Evolutionary conservation across 2,888 invertebrate genomes (phyloP), one percentile per base, ranked within the genome.

Genomic region (Drosophila anceps): DNA sequence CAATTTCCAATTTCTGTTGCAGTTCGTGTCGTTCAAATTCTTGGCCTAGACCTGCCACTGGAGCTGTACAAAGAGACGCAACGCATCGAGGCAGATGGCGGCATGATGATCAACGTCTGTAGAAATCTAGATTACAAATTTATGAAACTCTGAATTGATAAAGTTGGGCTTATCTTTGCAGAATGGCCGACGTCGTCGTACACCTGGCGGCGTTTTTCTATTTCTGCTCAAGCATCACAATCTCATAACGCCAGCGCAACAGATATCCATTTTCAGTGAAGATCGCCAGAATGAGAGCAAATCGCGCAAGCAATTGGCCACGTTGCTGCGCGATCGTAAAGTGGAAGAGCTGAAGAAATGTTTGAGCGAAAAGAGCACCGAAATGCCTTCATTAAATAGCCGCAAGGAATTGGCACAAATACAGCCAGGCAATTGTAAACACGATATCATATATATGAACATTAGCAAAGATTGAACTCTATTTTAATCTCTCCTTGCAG

Each of bases 181-280:
- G 93, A 97, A 97, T 93, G 96, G 96, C 53, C 95, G 94, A 9
- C 94, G 98, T 61, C 95, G 98, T 60, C 94, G 98, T 76, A 98
- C 98, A 7, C 96, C 98, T 0, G 98, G 98, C 13, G 98, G 98
- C 27, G 95, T 98, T 50, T 98, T 96, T 92, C 94, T 98, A 48
- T 96, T 96, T 91, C 93, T 98, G n/a, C 93, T 98, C 27, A 96
- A 97, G 92, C 94, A 95, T 72, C 95, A 96, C 78, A 94, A 94
- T 57, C 94, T 94, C 61, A 93, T 96, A 50, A 95, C 96, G 0
- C 94, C 94, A 77, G 95, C 95, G 75, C 95, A 95, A 93, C 94
- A 95, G 79, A 94, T 94, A 68, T 93, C 94, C 86, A 96, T 97
- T 85, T 97, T 97, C 91, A 93, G 92, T 8, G 95, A 95, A 61